Evolutionary conservation across 1,140 invertebrate species (phyloP).

Genomic region (Goniozus legneri): DNA sequence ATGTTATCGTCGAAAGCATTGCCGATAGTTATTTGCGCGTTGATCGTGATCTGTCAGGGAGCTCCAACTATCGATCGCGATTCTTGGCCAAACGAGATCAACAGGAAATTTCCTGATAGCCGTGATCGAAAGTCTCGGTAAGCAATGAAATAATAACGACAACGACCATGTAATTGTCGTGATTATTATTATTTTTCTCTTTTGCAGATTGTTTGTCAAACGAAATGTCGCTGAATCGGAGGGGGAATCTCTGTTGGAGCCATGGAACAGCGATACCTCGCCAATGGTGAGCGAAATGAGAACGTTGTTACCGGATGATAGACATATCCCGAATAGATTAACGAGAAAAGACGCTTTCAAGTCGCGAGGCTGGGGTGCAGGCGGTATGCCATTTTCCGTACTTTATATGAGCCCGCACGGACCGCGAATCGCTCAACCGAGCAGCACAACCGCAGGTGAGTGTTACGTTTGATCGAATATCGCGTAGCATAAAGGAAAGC

Average conservation of each 20-base stretch:
- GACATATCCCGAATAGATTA: slow-evolving; percentile 17
- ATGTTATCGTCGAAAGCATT: too few relatives aligned
- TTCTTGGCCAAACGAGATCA: too few relatives aligned
- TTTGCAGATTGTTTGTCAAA: slow-evolving; percentile 14
- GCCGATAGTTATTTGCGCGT: too few relatives aligned
- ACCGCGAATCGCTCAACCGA: slow-evolving; percentile 19
- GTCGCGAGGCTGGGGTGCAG: slow-evolving; percentile 48
- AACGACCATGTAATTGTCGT: too few relatives aligned
- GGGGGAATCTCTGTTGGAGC: slow-evolving; percentile 8
- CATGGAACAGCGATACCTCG: slow-evolving; percentile 11
- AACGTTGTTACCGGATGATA: slow-evolving; percentile 2
- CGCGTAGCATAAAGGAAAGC: too few relatives aligned
- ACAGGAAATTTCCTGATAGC: too few relatives aligned
- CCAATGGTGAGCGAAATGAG: slow-evolving; percentile 9
- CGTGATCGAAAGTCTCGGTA: too few relatives aligned
- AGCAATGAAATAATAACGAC: too few relatives aligned
- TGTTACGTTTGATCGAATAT: too few relatives aligned
- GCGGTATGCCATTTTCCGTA: slow-evolving; percentile 55
- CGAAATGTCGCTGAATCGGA: slow-evolving; percentile 8
- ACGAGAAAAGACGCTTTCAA: slow-evolving; percentile 38
- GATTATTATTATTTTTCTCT: not conserved
- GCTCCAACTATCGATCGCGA: too few relatives aligned
- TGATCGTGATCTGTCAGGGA: too few relatives aligned
- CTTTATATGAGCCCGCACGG: slow-evolving; percentile 46
- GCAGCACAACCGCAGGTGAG: slow-evolving; percentile 4